A percentile compares a stretch with the other conserved stretches of the same genome.
Evolutionary conservation across 2,888 invertebrate species (phyloP).

Genomic region (Mythimna impura): DNA sequence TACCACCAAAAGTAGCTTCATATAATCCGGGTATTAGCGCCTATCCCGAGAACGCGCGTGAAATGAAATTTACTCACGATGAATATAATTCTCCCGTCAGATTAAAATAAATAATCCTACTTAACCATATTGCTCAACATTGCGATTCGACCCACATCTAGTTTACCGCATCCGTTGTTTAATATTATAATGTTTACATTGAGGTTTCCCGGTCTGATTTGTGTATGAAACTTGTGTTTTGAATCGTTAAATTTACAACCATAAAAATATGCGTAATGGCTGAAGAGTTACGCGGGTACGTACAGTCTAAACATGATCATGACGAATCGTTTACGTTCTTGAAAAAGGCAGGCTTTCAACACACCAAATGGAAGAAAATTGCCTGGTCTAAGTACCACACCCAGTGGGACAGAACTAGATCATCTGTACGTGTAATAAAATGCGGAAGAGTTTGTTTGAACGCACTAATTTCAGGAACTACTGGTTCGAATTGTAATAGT

Average conservation of each 20-base stretch:
- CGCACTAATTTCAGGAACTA: no score
- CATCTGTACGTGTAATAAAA: no score
- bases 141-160: slow-evolving; percentile 43
- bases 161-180: slow-evolving; percentile 60
- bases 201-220: slow-evolving; percentile 45
- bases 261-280: slow-evolving; percentile 33
- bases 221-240: slow-evolving; percentile 27
- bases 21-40: background rate
- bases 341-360: background rate
- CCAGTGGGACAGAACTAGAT: background rate
- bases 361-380: background rate
- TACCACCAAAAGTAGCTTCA: background rate
- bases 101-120: slow-evolving; percentile 37
- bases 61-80: background rate
- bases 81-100: slow-evolving; percentile 5
- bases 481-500: no score
- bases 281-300: background rate
- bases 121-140: slow-evolving; percentile 26
- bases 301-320: no score
- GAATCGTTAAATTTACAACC: slow-evolving; percentile 29
- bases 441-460: no score
- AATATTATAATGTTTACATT: slow-evolving; percentile 49
- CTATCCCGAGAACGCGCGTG: background rate
- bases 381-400: background rate
- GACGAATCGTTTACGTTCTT: background rate